phyloP scores from a whole-genome alignment of 2,888 invertebrate genomes.

The Hemithea aestivaria region DNA sequence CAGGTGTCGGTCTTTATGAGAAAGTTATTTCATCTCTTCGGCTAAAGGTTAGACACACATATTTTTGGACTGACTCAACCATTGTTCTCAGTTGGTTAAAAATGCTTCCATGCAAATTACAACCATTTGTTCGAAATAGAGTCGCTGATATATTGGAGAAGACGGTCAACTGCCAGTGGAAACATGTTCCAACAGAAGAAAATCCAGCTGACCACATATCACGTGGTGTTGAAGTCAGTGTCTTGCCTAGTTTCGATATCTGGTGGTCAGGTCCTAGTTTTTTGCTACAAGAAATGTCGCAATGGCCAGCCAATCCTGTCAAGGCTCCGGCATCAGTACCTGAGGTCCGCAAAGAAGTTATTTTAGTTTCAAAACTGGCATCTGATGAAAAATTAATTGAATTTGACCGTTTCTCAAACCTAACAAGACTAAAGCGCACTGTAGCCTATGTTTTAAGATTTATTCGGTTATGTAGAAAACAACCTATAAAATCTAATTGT shows the following conservation, averaged over 20 bases:
- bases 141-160: not conserved
- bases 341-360: no score
- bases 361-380: no score
- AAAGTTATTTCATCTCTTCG: slow-evolving; percentile 11
- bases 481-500: no score
- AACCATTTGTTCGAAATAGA: not conserved
- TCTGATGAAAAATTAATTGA: no score
- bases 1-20: slow-evolving; percentile 21
- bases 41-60: not conserved
- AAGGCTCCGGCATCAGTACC: no score
- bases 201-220: slow-evolving; percentile 32
- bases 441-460: no score
- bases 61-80: not conserved
- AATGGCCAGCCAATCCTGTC: slow-evolving; percentile 19
- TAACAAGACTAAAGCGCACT: no score
- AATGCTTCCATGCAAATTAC: not conserved
- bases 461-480: no score
- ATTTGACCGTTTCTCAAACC: no score
- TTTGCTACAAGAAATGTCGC: slow-evolving; percentile 3
- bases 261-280: slow-evolving; percentile 30
- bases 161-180: slow-evolving; percentile 11
- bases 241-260: slow-evolving; percentile 6
- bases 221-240: slow-evolving; percentile 21
- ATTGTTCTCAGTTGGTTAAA: slow-evolving; percentile 1
- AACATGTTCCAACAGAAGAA: slow-evolving; percentile 26